Evolutionary conservation across 35 echinoderm and acorn worm species (phyloP).

Genomic region (Apostichopus californicus): DNA sequence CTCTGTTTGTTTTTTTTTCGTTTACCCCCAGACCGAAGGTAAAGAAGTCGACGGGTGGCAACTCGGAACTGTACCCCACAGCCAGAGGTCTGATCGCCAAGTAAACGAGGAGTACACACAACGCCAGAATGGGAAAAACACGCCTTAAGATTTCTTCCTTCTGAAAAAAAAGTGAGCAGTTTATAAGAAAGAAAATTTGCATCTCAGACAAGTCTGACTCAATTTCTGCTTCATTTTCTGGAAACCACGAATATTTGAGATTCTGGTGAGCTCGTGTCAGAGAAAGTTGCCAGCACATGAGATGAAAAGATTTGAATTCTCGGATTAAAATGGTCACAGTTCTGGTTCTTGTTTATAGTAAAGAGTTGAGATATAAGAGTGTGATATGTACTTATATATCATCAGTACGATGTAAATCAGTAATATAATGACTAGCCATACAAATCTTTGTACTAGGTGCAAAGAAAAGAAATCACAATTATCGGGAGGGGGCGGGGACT

Average conservation of each 20-base stretch:
- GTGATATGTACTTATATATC: no score
- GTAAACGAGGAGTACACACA: slow-evolving; percentile 9
- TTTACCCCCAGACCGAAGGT: slow-evolving; percentile 44
- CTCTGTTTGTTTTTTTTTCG: neutral
- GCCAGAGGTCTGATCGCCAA: slow-evolving; percentile 83
- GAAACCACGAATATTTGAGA: neutral
- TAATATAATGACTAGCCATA: no score
- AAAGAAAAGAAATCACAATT: no score
- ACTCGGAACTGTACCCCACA: slow-evolving; percentile 85
- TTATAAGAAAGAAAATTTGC: neutral
- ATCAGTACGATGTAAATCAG: no score
- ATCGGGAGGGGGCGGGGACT: no score
- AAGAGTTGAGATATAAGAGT: no score
- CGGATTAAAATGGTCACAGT: no score
- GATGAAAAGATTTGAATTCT: no score
- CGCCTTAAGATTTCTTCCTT: slow-evolving; percentile 22
- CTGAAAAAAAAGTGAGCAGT: neutral
- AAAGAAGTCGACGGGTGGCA: slow-evolving; percentile 52
- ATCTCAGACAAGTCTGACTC: neutral
- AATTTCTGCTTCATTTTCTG: neutral
- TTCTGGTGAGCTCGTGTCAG: no score
- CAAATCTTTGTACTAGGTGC: no score
- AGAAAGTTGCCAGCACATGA: no score
- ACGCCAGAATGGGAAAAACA: neutral
- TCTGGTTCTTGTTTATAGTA: no score